Evolutionary conservation across 2,797 vertebrate genomes (phyloP), one percentile per base, ranked within the genome.

Genomic region (Ctenosaura bakeri): DNA sequence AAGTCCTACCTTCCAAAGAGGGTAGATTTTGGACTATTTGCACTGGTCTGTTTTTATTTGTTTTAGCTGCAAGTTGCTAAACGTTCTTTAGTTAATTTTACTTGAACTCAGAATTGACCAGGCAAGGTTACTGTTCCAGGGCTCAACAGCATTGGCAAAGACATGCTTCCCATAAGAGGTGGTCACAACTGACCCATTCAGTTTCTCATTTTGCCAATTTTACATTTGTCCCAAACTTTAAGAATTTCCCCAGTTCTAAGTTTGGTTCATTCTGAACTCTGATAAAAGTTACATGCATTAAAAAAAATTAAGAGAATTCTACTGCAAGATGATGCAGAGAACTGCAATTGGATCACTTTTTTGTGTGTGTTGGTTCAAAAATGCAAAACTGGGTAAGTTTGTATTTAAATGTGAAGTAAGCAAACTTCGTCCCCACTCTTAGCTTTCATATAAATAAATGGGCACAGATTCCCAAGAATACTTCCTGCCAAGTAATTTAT

Each of bases 371-470:
- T 78, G 42, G 38, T 77, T 77, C 76, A 78, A 50, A 73, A 50
- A 26, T 50, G 74, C 46, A 46, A 78, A 78, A 38, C 26, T 78
- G 10, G 38, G 2, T 78, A 78, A 78, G 9, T 26, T 29, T 46
- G 42, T 46, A 26, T 50, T 78, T 29, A 78, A 78, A 50, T 50
- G 77, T 22, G 1, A 78, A 46, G 4, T 38, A 78, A 50, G 42
- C n/a, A 46, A 78, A 26, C 35, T 46, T 78, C 26, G 42, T n/a
- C 32, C 76, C 24, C 76, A 22, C n/a, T 24, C 22, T 24, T 46
- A 78, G 42, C 46, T 50, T 46, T 24, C 77, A 29, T 42, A 95
- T 95, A 96, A 94, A 94, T 96, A 96, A 94, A 90, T 96, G 38
- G 64, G 35, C 22, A 54, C n/a, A 79, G 77, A 78, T 29, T 76